Base-by-base conservation (phyloP, 2,888 invertebrate species). In the Drosophila phalerata region DNA sequence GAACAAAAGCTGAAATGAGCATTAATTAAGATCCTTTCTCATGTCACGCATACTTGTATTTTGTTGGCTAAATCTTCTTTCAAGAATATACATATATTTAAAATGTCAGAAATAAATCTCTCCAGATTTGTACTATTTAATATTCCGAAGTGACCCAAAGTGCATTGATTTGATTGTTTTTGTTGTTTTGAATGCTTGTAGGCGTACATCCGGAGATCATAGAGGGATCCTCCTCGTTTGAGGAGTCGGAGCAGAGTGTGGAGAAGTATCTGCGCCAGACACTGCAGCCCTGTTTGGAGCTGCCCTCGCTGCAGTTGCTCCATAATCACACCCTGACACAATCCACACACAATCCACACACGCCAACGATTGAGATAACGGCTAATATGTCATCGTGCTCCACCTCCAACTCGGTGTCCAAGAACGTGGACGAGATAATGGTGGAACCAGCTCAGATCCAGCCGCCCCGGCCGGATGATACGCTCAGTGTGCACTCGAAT, bases 231-330 rank as follows among this genome's bases (percentile, higher is more conserved):
- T 91, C 91, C 0, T 22, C 22, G 22, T 91, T 91, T 48, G 92
- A 92, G 67, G 92, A 92, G 38, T 92, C 92, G 1, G 92, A 92
- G 61, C 89, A 91, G 56, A 91, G 91, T 56, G 91, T 91, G 17
- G 92, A 92, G 45, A 88, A 91, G 53, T 91, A 92, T 70, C 73
- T 92, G 62, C 86, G 91, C 0, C 91, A 91, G 60, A 90, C 92
- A 0, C 69, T 92, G 43, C 89, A 91, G 66, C 91, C 92, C 32
- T 92, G 92, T 43, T 69, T 92, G 67, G 92, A 92, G 43, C 72
- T 92, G 25, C 91, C 91, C 9, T 81, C 90, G 0, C 77, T 90
- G 22, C 89, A 88, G 61, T 34, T 77, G 32, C 69, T 75, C 0
- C 87, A 79, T 53, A 90, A 66, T 40, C 88, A 86, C 19, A 88